Evolutionary conservation across 2,797 vertebrate genomes (phyloP), one percentile per base, ranked within the genome.

Genomic region (Hylomyscus alleni): DNA sequence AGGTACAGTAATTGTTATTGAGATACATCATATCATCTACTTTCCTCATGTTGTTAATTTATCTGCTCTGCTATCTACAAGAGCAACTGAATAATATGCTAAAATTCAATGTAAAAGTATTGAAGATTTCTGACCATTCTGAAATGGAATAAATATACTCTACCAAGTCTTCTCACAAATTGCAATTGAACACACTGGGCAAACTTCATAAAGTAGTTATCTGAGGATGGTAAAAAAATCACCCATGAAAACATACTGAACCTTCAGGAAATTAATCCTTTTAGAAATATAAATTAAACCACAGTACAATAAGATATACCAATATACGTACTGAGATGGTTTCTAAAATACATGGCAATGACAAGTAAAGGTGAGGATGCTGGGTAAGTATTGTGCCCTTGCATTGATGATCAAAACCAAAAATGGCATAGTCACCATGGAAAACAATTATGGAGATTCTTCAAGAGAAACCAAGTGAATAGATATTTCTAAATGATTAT

Each of bases 381-480:
- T 89, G 65, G 94, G 29, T 13, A 88, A 37, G 10, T 47, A 10
- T 11, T 78, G n/a, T 62, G 80, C 50, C 60, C 13, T 34, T 31
- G 65, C 12, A 76, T 50, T 87, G 50, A 65, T 62, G 40, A 90
- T 50, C 26, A 62, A n/a, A 80, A 95, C 52, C 88, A 34, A 65
- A 86, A 77, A 93, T 54, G 44, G n/a, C 56, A n/a, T 29, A 75
- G 58, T 82, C 58, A 78, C 81, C 85, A 76, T 86, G 37, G 29
- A 86, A 94, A 94, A 85, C 4, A 76, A 56, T 72, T 77, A 60
- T 47, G 6, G 2, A 90, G 54, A 83, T 92, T 87, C 75, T 93
- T 86, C 62, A 93, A 77, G 7, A 67, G 78, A 94, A 1, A 82
- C 8, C 24, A 92, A 89, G 73, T 58, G 62, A 50, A 67, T 24